Evolutionary conservation across 1,140 invertebrate genomes (phyloP).

Genomic region (Diorhabda elongata): DNA sequence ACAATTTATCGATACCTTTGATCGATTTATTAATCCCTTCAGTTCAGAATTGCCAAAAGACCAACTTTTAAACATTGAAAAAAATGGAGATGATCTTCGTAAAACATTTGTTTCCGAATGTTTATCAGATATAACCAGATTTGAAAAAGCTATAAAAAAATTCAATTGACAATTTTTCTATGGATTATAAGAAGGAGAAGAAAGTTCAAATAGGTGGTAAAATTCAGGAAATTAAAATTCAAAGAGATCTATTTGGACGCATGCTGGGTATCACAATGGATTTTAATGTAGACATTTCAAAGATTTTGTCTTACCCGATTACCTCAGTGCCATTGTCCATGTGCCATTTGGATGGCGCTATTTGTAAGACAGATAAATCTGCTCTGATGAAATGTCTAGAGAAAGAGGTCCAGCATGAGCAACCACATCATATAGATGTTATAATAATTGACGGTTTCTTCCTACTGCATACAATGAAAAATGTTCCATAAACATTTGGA

Average conservation of each 20-base stretch:
- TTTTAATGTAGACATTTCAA: too few relatives aligned
- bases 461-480: conserved; percentile 19
- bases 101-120: neutral
- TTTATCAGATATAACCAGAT: neutral
- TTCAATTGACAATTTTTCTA: conserved; percentile 1
- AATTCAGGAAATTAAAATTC: too few relatives aligned
- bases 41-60: conserved; percentile 7
- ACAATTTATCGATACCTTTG: neutral
- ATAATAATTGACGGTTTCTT: conserved; percentile 14
- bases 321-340: too few relatives aligned
- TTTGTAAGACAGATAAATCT: too few relatives aligned
- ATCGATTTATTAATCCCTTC: conserved; percentile 8
- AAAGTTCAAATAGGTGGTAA: too few relatives aligned
- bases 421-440: too few relatives aligned
- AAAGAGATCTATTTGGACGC: too few relatives aligned
- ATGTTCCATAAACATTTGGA: too few relatives aligned
- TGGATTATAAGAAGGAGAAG: neutral
- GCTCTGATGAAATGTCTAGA: too few relatives aligned
- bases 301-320: neutral
- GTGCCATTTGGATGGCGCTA: too few relatives aligned
- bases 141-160: conserved; percentile 2
- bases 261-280: too few relatives aligned
- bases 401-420: neutral
- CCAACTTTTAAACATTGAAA: neutral
- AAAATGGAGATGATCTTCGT: too few relatives aligned